A percentile compares a stretch with the other conserved stretches of the same genome.
Evolutionary conservation across 2,113 vertebrate genomes (phyloP).

Genomic region (Oncorhynchus keta): DNA sequence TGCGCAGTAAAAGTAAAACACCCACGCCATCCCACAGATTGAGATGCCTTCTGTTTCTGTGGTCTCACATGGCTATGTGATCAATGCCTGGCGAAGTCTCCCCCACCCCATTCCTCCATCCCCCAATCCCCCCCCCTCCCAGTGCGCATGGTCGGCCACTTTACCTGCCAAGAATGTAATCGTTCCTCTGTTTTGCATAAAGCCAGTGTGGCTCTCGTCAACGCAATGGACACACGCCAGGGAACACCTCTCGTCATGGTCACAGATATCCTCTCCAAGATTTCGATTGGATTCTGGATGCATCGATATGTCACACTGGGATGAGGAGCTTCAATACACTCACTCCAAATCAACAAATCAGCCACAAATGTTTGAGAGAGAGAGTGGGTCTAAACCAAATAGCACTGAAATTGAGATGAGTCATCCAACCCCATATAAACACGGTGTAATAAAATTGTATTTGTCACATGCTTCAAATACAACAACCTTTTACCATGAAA

Average conservation of each 20-base stretch:
- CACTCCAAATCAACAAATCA: neutral
- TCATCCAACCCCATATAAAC: too few species aligned
- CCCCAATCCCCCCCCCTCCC: neutral
- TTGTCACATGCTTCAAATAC: too few species aligned
- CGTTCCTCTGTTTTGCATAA: neutral
- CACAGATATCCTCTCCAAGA: neutral
- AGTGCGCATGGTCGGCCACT: neutral
- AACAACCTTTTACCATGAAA: too few species aligned
- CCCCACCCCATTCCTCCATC: neutral
- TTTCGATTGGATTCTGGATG: neutral
- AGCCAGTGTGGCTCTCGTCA: neutral
- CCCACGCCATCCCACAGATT: conserved; percentile 12
- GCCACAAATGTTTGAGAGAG: neutral
- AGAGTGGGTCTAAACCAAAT: too few species aligned
- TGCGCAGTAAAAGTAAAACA: conserved; percentile 13
- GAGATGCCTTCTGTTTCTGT: conserved; percentile 17
- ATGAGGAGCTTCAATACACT: neutral
- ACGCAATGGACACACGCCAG: neutral
- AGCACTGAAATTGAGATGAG: too few species aligned
- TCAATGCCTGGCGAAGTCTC: neutral
- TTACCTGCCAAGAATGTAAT: neutral
- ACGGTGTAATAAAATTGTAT: too few species aligned
- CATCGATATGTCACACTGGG: neutral
- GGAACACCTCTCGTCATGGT: neutral
- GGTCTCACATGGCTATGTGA: neutral